Conservation (phyloP, 2,888 invertebrate genomes). For the Drosophila paranaensis region DNA sequence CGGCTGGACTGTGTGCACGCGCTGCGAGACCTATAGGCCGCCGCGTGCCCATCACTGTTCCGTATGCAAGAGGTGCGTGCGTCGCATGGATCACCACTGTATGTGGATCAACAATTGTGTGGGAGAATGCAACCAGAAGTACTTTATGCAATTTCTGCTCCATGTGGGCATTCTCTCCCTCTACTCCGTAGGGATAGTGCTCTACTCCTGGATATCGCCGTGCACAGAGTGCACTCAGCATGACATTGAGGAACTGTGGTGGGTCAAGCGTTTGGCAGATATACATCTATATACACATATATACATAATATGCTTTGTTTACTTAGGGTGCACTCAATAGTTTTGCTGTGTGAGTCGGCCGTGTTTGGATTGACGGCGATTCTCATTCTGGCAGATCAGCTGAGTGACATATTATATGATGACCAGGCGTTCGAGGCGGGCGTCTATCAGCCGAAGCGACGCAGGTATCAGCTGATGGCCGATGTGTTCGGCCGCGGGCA, state of each 20-base stretch:
- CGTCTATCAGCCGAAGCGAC: conserved; percentile 87
- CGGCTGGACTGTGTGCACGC: conserved; percentile 89
- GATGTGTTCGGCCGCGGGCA: conserved; percentile 93
- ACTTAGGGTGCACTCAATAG: conserved; percentile 91
- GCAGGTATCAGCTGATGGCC: conserved; percentile 88
- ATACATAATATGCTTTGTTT: neutral
- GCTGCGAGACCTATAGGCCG: conserved; percentile 92
- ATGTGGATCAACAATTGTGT: conserved; percentile 98
- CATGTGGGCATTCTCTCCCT: conserved; percentile 89
- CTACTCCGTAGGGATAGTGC: conserved; percentile 89
- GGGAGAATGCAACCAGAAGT: conserved; percentile 96
- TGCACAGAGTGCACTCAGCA: conserved; percentile 89
- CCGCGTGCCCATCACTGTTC: conserved; percentile 95
- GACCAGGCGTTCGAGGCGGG: conserved; percentile 93
- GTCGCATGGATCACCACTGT: conserved; percentile 88
- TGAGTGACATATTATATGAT: conserved; percentile 93
- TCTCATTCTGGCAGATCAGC: conserved; percentile 93
- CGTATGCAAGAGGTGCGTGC: conserved; percentile 92
- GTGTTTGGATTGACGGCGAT: conserved; percentile 96
- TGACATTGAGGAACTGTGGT: conserved; percentile 89
- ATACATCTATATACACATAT: neutral
- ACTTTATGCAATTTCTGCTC: conserved; percentile 94
- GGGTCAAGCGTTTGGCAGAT: conserved; percentile 81
- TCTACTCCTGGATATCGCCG: conserved; percentile 89
- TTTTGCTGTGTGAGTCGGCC: conserved; percentile 91